Base-by-base conservation (phyloP, 2,113 vertebrate genomes). In the Phoxinus phoxinus region DNA sequence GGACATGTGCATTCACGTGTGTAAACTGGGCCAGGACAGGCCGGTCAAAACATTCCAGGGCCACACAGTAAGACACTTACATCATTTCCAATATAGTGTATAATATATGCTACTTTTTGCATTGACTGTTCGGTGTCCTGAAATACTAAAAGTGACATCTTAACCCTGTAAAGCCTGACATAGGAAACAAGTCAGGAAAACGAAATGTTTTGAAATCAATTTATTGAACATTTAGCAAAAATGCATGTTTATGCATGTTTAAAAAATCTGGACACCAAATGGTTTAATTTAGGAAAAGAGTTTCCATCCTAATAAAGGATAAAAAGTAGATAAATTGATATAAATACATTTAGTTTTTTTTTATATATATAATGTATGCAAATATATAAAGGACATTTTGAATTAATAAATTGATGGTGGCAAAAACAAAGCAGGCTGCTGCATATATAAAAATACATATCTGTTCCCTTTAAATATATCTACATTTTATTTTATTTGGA, bases 1-100 rank as follows among this genome's bases (percentile, higher is more conserved):
- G 84, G 98, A 99, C 89, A 99, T 99, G 98, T 99, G 98, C 88
- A 99, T 99, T 94, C 97, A 99, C 0, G 98, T 99, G 93, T 99
- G 98, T 91, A 99, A 99, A 90, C 89, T 99, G 90, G 97, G 97
- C 89, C 97, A 99, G 93, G 98, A 99, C 93, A 93, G 97, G 89
- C 97, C 97, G 90, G 96, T 99, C 91, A 99, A 99, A 93, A 99
- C 98, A 95, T 99, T 99, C 96, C 97, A 99, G 95, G 98, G 98
- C 94, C 98, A 99, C 93, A 99, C 98, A 90, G 98, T 99, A 93
- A 82, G 17, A 19, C 41, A 8, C 17, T 21, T 6, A 0, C 46
- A 81, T 32, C 4, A 2, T 13, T 58, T 13, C 48, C 7, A 2
- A 74, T 44, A 71, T 6, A 10, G 37, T 5, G 53, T 23, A 8